Base-by-base conservation (phyloP, 2,797 vertebrate species). In the Selene dorsalis region DNA sequence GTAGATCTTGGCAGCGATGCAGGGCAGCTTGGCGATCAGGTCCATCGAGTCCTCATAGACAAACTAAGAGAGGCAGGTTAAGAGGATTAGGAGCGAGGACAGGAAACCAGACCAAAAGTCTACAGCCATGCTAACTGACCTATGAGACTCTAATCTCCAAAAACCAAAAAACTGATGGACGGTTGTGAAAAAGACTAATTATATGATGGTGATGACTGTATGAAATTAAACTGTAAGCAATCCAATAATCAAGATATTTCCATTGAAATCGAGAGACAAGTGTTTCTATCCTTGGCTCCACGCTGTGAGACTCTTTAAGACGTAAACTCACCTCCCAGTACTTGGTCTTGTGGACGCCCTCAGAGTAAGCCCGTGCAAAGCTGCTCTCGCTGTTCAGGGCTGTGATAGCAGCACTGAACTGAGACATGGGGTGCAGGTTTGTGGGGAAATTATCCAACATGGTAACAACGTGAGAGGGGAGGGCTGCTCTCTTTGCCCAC, bases 401-500 rank as follows among this genome's bases (percentile, higher is more conserved):
- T 0, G 97, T 99, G 89, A 99, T 86, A 41, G 98, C 96, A 0
- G 97, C 96, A 8, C 97, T 99, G 88, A 98, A 96, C 93, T 99
- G 97, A 75, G 97, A 98, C 97, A 99, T 98, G 81, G 98, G 98
- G 90, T 98, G 97, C 68, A 99, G 94, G 91, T 98, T 99, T 88
- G 94, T 99, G 80, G 97, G 98, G 91, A 99, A 98, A 84, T 98
- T 99, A 88, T 99, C 98, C 94, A 98, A 84, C 97, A 99, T 99
- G 85, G 97, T 98, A 89, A 97, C 97, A 48, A 99, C 97, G 0
- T 98, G 97, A 17, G 98, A 99, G 66, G 98, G 98, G 60, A 99
- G 95, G 0, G 97, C 97, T 0, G 98, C 98, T 0, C 97, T 95
- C 80, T 96, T 97, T 0, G 98, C 98, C 98, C 98, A 99, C 77